phyloP scores from a whole-genome alignment of 1,140 invertebrate genomes.

The Wasmannia auropunctata region DNA sequence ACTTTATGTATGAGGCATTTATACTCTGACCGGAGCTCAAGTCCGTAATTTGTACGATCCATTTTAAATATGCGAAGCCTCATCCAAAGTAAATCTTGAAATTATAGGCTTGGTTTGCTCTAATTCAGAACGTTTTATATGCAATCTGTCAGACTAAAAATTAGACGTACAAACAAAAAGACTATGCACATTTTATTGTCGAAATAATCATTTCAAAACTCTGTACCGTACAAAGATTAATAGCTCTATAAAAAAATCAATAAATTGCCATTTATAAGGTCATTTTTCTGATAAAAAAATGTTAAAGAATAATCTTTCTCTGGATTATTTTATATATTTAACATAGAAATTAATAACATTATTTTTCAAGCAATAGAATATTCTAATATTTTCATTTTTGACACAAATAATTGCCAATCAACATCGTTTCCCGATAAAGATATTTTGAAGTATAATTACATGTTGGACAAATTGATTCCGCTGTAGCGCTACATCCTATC shows the following conservation, averaged over 20 bases:
- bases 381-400: not conserved
- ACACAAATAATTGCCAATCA: not conserved
- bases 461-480: not conserved
- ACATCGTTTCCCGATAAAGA: not conserved
- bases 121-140: not conserved
- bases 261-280: not conserved
- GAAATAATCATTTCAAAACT: not conserved
- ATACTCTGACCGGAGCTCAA: not conserved
- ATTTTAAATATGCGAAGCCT: not conserved
- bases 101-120: not conserved
- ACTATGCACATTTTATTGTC: not conserved
- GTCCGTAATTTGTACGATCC: conserved; percentile 7
- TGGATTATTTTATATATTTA: not conserved
- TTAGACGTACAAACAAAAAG: not conserved
- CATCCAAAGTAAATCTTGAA: conserved; percentile 12
- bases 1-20: conserved; percentile 16
- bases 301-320: not conserved
- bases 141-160: not conserved
- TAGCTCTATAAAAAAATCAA: not conserved
- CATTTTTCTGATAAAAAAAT: not conserved
- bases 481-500: not conserved
- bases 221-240: not conserved
- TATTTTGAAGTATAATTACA: not conserved
- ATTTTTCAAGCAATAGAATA: not conserved
- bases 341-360: not conserved